Evolutionary conservation across 1,140 invertebrate genomes (phyloP), one percentile per base, ranked within the genome.

Genomic region (Gonatopus flavifemur): DNA sequence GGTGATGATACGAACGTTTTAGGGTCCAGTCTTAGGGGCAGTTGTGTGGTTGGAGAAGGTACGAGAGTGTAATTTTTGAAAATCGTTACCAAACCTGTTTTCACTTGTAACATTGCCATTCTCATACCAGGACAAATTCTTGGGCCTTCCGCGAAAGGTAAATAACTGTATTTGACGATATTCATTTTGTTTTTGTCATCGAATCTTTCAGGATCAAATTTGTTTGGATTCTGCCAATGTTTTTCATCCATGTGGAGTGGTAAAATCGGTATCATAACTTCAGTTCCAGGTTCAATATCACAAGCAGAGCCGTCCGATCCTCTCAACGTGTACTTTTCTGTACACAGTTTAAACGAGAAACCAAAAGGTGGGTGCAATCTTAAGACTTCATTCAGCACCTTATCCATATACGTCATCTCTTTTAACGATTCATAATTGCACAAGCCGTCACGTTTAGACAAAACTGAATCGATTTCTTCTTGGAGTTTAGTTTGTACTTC

Each of bases 131-230:
- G 78, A 48, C 83, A 84, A 41, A 78, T 74, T 39, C 82, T 68
- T 1, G 76, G 73, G 8, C 83, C 83, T 32, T 82, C 80, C 3
- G 81, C 80, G 58, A 86, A 86, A 5, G 84, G 82, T 20, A 86
- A 58, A 58, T 75, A 84, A 13, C 42, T 47, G 33, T 57, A 71
- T 21, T 54, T 74, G 38, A 60, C 69, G 6, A 28, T 28, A 12
- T 6, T 7, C 6, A 50, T 44, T 13, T 64, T 62, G 15, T 67
- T 65, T 32, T 72, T 66, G 3, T 78, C 71, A 3, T 68, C 55
- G 58, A 88, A 89, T 52, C 86, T 72, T 15, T 87, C 83, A 0
- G 87, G 87, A 62, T 86, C 73, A 63, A 87, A 89, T 16, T 64
- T 62, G n/a, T 84, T 77, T 4, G 87, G 86, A 35, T 88, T 74